Evolutionary conservation across 2,888 invertebrate species (phyloP), one percentile per base, ranked within the genome.

Genomic region (Hetaerina titia): DNA sequence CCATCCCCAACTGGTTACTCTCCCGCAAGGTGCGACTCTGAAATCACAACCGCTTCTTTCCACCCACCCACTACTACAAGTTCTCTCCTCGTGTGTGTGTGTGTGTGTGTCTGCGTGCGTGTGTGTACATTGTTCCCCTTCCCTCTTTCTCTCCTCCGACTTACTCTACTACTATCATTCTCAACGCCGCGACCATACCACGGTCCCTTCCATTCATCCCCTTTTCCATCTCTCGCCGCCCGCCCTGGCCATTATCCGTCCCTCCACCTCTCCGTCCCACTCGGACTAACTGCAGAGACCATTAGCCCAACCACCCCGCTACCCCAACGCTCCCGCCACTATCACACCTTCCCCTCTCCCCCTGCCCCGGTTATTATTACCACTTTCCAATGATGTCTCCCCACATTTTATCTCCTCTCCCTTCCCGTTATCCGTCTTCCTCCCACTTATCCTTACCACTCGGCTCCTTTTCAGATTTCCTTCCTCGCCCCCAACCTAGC

Each of bases 21-120:
- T 89, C 89, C 89, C 89, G 89, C 89, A 89, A 89, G 89, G 89
- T 89, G 89, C 89, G 89, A 89, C 89, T 57, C 57, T 31, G n/a
- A 57, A 89, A 89, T 89, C 89, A 58, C 89, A 56, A 58, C 89
- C 57, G 58, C 31, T 89, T 45, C 57, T 31, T 31, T 81, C 81
- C 81, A 22, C 25, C 81, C 81, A 81, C 81, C 81, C 25, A 81
- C 81, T n/a, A 9, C 6, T 31, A 81, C 69, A 81, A 25, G 25
- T 31, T 13, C 22, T 81, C 81, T 31, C 25, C 31, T 15, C 25
- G 45, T 45, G 45, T 45, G 45, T 45, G 45, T 45, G 45, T 11
- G 11, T 13, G 22, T 4, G 22, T 31, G 13, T 7, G n/a, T n/a
- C 2, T n/a, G 4, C 6, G 17, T n/a, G 5, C 6, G 17, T n/a